Percentiles rank a stretch among this genome's conserved stretches.
Evolutionary conservation across 1,140 invertebrate species (phyloP).

Genomic region (Lordiphosa collinella): DNA sequence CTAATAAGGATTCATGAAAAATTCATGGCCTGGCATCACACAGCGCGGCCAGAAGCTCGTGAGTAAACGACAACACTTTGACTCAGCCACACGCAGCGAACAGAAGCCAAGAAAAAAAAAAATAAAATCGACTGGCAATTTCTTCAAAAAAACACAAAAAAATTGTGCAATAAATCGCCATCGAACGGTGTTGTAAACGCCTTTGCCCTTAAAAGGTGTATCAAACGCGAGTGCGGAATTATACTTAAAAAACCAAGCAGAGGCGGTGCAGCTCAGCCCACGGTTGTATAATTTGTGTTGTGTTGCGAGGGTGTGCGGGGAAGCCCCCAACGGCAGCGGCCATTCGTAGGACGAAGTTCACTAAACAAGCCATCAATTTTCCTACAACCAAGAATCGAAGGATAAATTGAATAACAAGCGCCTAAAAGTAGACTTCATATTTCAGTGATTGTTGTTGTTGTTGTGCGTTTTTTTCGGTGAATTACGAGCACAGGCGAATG

Average conservation of each 20-base stretch:
- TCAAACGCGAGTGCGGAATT: slow-evolving; percentile 8
- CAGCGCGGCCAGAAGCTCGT: slow-evolving; percentile 60
- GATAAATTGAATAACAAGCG: slow-evolving; percentile 23
- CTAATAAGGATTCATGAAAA: slow-evolving; percentile 72
- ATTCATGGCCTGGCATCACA: slow-evolving; percentile 66
- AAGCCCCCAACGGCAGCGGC: slow-evolving; percentile 54
- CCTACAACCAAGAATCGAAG: slow-evolving; percentile 2
- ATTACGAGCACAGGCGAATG: slow-evolving; percentile 51
- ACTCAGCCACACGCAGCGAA: slow-evolving; percentile 68
- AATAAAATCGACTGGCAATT: slow-evolving; percentile 14
- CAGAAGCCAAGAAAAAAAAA: slow-evolving; percentile 20
- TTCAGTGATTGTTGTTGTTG: slow-evolving; percentile 19
- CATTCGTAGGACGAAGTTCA: slow-evolving; percentile 9
- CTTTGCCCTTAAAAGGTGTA: too few relatives aligned
- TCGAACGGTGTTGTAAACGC: too few relatives aligned
- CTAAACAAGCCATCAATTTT: too few relatives aligned
- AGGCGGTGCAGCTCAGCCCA: not conserved
- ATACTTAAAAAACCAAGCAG: not conserved
- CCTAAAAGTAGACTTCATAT: slow-evolving; percentile 2
- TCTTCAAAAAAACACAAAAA: not conserved
- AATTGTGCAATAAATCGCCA: slow-evolving; percentile 51
- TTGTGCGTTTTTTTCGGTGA: slow-evolving; percentile 35
- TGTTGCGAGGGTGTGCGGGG: slow-evolving; percentile 28
- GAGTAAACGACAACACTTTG: slow-evolving; percentile 75
- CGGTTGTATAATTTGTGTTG: slow-evolving; percentile 63